A percentile compares a stretch with the other conserved stretches of the same genome.
These are phyloP conservation scores for Bufo bufo DNA, from an alignment of 2,113 vertebrate species.

Conservation along the genomic window DNA sequence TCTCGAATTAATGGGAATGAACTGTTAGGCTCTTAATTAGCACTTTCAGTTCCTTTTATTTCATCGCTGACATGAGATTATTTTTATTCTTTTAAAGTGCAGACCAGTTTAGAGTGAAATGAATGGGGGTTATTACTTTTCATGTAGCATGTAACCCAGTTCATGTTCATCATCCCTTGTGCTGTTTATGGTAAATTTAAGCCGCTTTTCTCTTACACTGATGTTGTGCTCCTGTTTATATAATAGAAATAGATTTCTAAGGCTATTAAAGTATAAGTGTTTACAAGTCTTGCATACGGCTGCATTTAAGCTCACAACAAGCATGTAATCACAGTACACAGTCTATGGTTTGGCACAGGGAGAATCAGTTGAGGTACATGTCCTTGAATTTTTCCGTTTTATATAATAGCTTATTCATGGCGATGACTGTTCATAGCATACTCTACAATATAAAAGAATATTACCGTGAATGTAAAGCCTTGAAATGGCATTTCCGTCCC, in stretches of 20 bases:
- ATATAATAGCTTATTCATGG: background rate
- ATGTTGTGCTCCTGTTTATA: conserved; percentile 18
- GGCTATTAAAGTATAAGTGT: conserved; percentile 37
- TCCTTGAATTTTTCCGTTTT: conserved; percentile 12
- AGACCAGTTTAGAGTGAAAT: conserved; percentile 23
- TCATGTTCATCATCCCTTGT: background rate
- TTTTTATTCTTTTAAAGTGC: background rate
- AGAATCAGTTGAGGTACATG: conserved; percentile 10
- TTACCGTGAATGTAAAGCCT: background rate
- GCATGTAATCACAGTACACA: conserved; percentile 1
- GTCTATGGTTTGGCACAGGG: background rate
- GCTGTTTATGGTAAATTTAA: conserved; percentile 32
- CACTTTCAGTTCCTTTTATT: conserved; percentile 49
- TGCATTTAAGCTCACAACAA: background rate
- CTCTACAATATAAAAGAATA: background rate
- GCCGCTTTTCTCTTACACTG: conserved; percentile 35
- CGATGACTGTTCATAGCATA: background rate
- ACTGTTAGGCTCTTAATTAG: conserved; percentile 51
- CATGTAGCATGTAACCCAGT: background rate
- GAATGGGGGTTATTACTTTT: conserved; percentile 10
- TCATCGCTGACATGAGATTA: conserved; percentile 19
- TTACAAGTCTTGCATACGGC: conserved; percentile 3
- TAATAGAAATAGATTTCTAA: conserved; percentile 33
- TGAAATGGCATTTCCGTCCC: background rate
- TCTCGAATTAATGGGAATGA: conserved; percentile 49